Evolutionary conservation across 2,113 vertebrate species (phyloP).

Genomic region (Anthoscopus minutus): DNA sequence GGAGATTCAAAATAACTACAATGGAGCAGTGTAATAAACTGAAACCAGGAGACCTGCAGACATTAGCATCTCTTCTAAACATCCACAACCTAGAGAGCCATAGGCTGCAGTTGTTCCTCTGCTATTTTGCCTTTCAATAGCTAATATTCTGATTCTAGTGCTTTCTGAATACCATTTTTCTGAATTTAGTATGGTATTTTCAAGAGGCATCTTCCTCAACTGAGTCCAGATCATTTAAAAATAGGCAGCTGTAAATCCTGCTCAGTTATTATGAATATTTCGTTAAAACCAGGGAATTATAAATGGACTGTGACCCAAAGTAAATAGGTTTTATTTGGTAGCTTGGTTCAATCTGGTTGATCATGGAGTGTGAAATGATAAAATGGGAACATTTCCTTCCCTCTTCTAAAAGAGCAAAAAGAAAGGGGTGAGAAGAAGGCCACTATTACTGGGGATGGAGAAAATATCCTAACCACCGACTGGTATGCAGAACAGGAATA

Average conservation of each 20-base stretch:
- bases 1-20: slow-evolving; percentile 12
- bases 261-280: neutral
- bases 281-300: neutral
- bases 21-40: neutral
- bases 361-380: neutral
- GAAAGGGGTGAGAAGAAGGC: neutral
- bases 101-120: neutral
- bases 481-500: neutral
- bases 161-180: neutral
- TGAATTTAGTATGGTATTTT: neutral
- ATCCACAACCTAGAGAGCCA: neutral
- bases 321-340: neutral
- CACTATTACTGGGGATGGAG: neutral
- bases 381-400: neutral
- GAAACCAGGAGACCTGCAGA: neutral
- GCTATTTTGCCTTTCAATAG: neutral
- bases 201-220: neutral
- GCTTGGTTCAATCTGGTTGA: neutral
- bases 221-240: neutral
- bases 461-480: slow-evolving; percentile 9
- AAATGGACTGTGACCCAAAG: neutral
- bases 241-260: neutral
- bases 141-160: neutral
- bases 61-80: neutral
- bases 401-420: neutral